A percentile compares a stretch with the other conserved stretches of the same genome.
Evolutionary conservation across 1,140 invertebrate species (phyloP).

Genomic region (Orius insidiosus): DNA sequence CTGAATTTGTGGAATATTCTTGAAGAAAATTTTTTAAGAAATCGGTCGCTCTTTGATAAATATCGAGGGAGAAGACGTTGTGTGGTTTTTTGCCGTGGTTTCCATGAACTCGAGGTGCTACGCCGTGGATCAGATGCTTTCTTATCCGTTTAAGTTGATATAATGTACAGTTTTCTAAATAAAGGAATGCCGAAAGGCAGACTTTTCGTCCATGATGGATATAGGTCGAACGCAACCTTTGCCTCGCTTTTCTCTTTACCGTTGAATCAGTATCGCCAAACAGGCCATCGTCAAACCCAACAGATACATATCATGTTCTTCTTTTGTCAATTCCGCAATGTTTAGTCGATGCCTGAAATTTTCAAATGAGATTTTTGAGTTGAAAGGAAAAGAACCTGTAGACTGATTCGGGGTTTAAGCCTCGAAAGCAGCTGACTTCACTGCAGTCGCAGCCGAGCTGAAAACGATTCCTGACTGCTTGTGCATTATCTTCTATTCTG

Average conservation of each 20-base stretch:
- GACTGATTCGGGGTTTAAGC: constrained; percentile 50
- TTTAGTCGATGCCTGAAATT: constrained; percentile 44
- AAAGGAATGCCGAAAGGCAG: constrained; percentile 59
- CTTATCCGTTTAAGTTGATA: constrained; percentile 60
- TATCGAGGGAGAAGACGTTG: constrained; percentile 60
- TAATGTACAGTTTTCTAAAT: constrained; percentile 61
- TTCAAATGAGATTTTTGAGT: constrained; percentile 21
- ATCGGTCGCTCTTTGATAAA: constrained; percentile 55
- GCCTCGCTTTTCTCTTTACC: constrained; percentile 48
- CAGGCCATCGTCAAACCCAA: constrained; percentile 68
- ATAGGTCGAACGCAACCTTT: constrained; percentile 51
- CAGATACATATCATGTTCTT: constrained; percentile 53
- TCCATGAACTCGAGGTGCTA: constrained; percentile 55
- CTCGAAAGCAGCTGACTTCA: constrained; percentile 52
- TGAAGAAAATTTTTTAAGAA: constrained; percentile 54
- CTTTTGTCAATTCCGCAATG: constrained; percentile 58
- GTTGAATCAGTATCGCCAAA: constrained; percentile 53
- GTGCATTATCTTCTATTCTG: constrained; percentile 35
- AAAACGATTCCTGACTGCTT: constrained; percentile 47
- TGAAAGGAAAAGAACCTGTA: constrained; percentile 29
- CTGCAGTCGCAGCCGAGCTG: constrained; percentile 50
- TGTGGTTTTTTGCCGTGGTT: constrained; percentile 66
- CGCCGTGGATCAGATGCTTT: constrained; percentile 60
- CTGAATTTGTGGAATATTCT: constrained; percentile 28
- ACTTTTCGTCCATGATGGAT: constrained; percentile 55